These are phyloP conservation scores for Stomatorhinus walkeri DNA, from an alignment of 2,797 vertebrate species.

Conservation along the genomic window DNA sequence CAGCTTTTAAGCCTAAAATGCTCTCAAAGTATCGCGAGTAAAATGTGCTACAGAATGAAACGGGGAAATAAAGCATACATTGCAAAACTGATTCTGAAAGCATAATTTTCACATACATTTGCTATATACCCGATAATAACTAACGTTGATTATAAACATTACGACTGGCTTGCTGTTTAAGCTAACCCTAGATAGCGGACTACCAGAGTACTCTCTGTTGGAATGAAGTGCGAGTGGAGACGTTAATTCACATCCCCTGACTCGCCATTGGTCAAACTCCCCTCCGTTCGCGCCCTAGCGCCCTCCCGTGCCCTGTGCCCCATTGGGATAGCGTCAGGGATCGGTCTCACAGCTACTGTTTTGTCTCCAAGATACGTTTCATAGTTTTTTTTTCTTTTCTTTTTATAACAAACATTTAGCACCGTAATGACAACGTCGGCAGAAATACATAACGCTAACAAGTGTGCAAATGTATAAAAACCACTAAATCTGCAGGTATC, in stretches of 20 bases:
- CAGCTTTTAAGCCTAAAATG: slow-evolving; percentile 32
- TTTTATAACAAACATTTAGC: slow-evolving; percentile 60
- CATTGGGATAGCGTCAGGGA: background rate
- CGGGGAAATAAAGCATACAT: slow-evolving; percentile 60
- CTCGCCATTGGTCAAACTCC: background rate
- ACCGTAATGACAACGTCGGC: slow-evolving; percentile 81
- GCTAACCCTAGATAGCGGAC: slow-evolving; percentile 14
- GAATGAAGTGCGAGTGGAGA: slow-evolving; percentile 15
- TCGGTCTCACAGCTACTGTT: slow-evolving; percentile 21
- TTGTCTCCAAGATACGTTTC: slow-evolving; percentile 4
- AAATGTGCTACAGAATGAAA: slow-evolving; percentile 56
- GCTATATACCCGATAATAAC: slow-evolving; percentile 52
- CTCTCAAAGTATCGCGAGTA: slow-evolving; percentile 16
- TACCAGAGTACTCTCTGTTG: slow-evolving; percentile 10
- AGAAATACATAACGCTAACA: slow-evolving; percentile 68
- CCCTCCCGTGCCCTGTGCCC: background rate
- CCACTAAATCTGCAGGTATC: slow-evolving; percentile 73
- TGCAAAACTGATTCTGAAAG: slow-evolving; percentile 58
- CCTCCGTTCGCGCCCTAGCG: slow-evolving; percentile 12
- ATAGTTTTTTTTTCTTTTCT: slow-evolving; percentile 16
- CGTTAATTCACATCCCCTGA: background rate
- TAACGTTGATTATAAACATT: slow-evolving; percentile 41
- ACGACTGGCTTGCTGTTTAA: slow-evolving; percentile 22
- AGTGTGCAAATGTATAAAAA: slow-evolving; percentile 97
- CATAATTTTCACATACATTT: slow-evolving; percentile 49